A percentile compares a stretch with the other conserved stretches of the same genome.
phyloP scores from a whole-genome alignment of 1,140 invertebrate species.

The Colletes latitarsis region DNA sequence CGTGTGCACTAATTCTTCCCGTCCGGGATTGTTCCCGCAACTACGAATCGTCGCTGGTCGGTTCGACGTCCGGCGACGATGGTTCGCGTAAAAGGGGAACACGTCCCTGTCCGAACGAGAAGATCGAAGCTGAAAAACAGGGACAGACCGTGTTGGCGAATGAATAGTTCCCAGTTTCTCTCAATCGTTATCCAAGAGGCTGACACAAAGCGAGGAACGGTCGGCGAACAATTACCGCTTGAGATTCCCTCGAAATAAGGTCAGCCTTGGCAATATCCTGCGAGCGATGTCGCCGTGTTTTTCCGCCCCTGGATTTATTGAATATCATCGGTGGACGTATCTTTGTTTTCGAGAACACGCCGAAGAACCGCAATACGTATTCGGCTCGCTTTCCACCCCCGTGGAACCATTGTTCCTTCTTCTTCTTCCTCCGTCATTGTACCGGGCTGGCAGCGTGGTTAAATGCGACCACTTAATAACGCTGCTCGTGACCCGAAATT shows the following conservation, averaged over 20 bases:
- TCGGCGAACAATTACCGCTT: slow-evolving; percentile 55
- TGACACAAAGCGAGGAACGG: slow-evolving; percentile 12
- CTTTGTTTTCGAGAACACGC: slow-evolving; percentile 20
- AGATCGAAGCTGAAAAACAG: slow-evolving; percentile 56
- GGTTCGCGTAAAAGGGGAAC: slow-evolving; percentile 27
- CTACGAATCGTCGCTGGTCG: too few relatives aligned
- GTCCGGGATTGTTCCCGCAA: too few relatives aligned
- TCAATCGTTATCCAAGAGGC: slow-evolving; percentile 33
- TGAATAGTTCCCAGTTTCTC: slow-evolving; percentile 37
- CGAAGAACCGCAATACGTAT: slow-evolving; percentile 10
- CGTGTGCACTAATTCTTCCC: too few relatives aligned
- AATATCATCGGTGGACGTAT: slow-evolving; percentile 30
- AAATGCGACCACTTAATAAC: slow-evolving; percentile 13
- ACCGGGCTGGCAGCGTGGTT: neutral
- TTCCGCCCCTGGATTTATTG: slow-evolving; percentile 39
- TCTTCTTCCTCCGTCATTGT: neutral
- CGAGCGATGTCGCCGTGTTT: slow-evolving; percentile 20
- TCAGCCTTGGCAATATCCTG: slow-evolving; percentile 55
- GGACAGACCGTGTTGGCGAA: slow-evolving; percentile 31
- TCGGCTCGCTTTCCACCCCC: neutral
- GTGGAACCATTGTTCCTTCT: neutral
- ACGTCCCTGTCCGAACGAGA: slow-evolving; percentile 17
- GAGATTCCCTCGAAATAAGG: slow-evolving; percentile 57
- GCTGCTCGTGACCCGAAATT: slow-evolving; percentile 7
- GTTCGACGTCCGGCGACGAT: too few relatives aligned